A percentile compares a stretch with the other conserved stretches of the same genome.
Evolutionary conservation across 1,140 invertebrate genomes (phyloP).

Genomic region (Dinoponera quadriceps): DNA sequence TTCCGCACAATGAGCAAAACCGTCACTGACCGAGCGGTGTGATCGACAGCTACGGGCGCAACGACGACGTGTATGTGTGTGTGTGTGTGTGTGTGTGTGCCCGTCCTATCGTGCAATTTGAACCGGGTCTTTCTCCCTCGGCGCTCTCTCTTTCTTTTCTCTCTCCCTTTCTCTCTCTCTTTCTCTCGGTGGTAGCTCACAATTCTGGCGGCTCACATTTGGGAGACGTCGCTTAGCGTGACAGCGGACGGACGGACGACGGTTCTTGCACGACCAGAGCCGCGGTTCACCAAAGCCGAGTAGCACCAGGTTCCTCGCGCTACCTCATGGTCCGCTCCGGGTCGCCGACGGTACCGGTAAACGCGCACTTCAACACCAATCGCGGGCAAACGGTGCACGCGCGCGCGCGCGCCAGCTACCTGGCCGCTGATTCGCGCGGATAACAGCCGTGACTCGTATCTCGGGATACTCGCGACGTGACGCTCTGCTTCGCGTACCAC

Average conservation of each 20-base stretch:
- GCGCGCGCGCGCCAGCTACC: constrained; percentile 53
- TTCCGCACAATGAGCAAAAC: constrained; percentile 66
- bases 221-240: not conserved
- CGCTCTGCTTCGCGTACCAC: constrained; percentile 59
- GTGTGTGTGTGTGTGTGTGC: no score
- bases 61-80: constrained; percentile 6
- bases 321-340: constrained; percentile 25
- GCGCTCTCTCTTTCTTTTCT: constrained; percentile 3
- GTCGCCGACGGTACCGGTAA: constrained; percentile 11
- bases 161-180: no score
- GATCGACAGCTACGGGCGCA: constrained; percentile 54
- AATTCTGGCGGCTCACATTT: no score
- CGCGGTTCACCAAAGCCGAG: constrained; percentile 37
- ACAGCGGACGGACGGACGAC: not conserved
- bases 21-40: constrained; percentile 63
- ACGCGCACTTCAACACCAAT: constrained; percentile 55
- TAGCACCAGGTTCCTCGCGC: constrained; percentile 33
- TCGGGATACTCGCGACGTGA: constrained; percentile 48
- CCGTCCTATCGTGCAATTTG: no score
- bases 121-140: not conserved
- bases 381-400: constrained; percentile 32
- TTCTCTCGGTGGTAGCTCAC: not conserved
- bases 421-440: constrained; percentile 18
- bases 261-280: not conserved
- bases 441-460: constrained; percentile 31